A percentile compares a stretch with the other conserved stretches of the same genome.
These are phyloP conservation scores for Passer montanus DNA, from an alignment of 2,113 vertebrate species.

Conservation along the genomic window DNA sequence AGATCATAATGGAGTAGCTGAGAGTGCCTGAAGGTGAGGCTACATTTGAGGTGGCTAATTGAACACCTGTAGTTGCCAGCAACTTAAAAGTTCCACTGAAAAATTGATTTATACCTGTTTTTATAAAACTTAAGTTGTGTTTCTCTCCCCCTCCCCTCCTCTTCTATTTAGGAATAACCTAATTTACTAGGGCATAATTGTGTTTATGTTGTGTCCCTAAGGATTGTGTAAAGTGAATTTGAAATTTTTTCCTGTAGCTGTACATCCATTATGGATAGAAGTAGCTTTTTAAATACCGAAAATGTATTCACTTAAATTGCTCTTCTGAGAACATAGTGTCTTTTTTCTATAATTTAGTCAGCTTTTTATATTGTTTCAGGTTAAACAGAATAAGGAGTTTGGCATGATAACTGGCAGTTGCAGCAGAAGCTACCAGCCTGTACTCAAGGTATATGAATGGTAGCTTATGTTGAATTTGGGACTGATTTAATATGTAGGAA, in stretches of 20 bases:
- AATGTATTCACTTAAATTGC: neutral
- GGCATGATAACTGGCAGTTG: neutral
- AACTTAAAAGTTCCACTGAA: neutral
- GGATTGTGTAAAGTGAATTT: neutral
- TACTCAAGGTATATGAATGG: neutral
- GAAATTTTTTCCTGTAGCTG: neutral
- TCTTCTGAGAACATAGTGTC: neutral
- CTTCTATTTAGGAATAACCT: neutral
- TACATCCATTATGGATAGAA: neutral
- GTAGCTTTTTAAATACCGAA: neutral
- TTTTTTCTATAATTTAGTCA: neutral
- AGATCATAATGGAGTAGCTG: neutral
- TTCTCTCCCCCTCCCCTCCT: neutral
- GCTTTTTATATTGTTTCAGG: neutral
- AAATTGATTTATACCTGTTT: neutral
- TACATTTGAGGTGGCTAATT: neutral
- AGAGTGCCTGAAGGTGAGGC: neutral
- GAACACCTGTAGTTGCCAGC: neutral
- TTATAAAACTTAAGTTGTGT: neutral
- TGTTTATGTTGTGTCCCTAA: constrained; percentile 8
- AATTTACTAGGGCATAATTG: neutral
- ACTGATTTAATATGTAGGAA: neutral
- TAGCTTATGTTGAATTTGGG: neutral
- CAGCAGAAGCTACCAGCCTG: neutral
- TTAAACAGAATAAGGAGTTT: neutral